phyloP scores from a whole-genome alignment of 1,140 invertebrate genomes.

The Xylocopa sonorina region DNA sequence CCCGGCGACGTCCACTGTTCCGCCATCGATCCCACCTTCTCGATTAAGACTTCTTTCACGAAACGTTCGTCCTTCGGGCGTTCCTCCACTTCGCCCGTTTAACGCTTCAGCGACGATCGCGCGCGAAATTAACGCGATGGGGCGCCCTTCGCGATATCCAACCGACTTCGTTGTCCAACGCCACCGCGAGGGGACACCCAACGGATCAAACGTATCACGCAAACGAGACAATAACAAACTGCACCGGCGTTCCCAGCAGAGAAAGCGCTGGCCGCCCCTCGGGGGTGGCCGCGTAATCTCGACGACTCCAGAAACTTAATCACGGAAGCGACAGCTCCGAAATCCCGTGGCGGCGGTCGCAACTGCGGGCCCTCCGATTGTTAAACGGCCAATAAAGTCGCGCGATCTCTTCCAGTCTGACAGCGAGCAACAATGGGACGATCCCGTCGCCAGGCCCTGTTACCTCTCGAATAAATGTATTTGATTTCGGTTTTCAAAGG shows the following conservation, averaged over 20 bases:
- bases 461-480: constrained; percentile 73
- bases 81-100: neutral
- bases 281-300: constrained; percentile 16
- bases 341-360: constrained; percentile 21
- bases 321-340: constrained; percentile 45
- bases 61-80: no score
- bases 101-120: no score
- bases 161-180: neutral
- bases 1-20: no score
- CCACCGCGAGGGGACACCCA: neutral
- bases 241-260: neutral
- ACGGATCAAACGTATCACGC: neutral
- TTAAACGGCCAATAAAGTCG: constrained; percentile 68
- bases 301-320: constrained; percentile 52
- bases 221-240: constrained; percentile 20
- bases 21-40: neutral
- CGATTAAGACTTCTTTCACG: no score
- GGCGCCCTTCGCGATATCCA: neutral
- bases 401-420: constrained; percentile 66
- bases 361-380: constrained; percentile 36
- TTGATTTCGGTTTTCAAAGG: constrained; percentile 80
- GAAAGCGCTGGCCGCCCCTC: neutral
- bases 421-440: constrained; percentile 61
- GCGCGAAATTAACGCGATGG: neutral
- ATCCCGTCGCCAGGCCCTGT: constrained; percentile 48